Base-by-base conservation (phyloP, 1,140 invertebrate species). In the Dreissena rostriformis region DNA sequence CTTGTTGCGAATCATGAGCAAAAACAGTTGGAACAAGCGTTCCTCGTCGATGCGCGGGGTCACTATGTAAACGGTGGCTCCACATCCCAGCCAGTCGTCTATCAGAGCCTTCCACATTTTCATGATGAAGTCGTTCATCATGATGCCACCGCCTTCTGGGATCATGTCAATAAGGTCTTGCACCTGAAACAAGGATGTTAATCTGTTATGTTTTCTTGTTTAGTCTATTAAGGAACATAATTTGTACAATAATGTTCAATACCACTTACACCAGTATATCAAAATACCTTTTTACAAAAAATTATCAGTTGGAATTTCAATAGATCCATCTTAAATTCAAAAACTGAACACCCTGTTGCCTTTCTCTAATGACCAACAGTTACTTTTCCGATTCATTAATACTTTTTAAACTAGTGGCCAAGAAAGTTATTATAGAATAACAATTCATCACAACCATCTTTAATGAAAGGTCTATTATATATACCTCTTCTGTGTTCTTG, bases 1-100 rank as follows among this genome's bases (percentile, higher is more conserved):
- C 86, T 91, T 92, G 81, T 92, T 92, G n/a, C 89, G 76, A 24
- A 92, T 89, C 91, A 92, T 92, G 11, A 92, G 77, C 29, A 92
- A 80, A 71, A 91, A 89, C 19, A 92, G 82, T 39, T 89, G 87
- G 74, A 91, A 90, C 17, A 92, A 82, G 17, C 91, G 79, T 66
- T 92, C 91, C 49, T 91, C 89, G 75, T 92, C 91, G n/a, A 92
- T 92, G 12, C 86, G 79, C 14, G 91, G 91, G 12, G 91, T 92
- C 10, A 92, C 91, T 22, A 92, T 88, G 52, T 88, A 91, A 11
- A 92, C 87, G 29, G 78, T 80, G 22, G 90, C 90, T 24, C 91
- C 91, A 67, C 90, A 90, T 11, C 91, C 90, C 73, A 92, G 91
- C 91, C 91, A 92, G 78, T 92, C 90, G 77, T 92, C 91, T 11